These are phyloP conservation scores for Cichladusa arquata DNA, from an alignment of 2,113 vertebrate species.

Conservation along the genomic window DNA sequence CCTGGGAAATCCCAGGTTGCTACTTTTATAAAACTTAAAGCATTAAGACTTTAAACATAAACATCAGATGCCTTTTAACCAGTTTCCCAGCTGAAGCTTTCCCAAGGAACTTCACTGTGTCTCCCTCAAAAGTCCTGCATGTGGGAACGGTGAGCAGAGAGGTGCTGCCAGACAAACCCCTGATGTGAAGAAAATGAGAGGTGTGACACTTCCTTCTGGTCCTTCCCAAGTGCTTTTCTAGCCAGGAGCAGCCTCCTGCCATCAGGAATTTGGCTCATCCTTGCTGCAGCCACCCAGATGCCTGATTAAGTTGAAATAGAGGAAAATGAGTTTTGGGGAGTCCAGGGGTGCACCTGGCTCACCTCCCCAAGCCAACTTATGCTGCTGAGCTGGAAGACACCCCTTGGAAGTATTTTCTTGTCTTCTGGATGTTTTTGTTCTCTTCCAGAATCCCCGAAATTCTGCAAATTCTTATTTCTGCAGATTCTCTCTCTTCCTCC, in stretches of 20 bases:
- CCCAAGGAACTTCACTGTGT: not conserved
- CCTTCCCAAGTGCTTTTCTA: not conserved
- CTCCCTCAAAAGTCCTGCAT: not conserved
- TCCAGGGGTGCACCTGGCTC: not conserved
- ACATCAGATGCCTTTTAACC: not conserved
- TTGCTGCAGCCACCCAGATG: not conserved
- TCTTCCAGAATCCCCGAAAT: not conserved
- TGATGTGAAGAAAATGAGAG: not conserved
- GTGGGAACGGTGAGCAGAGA: not conserved
- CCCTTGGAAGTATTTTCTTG: not conserved
- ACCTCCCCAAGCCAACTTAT: rapidly evolving
- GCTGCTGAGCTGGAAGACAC: not conserved
- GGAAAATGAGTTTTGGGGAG: not conserved
- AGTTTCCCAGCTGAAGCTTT: not conserved
- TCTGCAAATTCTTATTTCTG: not conserved
- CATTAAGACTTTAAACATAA: not conserved
- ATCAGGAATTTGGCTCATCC: not conserved
- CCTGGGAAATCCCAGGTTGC: not conserved
- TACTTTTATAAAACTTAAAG: not conserved
- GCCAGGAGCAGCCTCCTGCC: not conserved
- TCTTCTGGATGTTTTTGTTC: not conserved
- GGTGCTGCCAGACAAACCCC: not conserved
- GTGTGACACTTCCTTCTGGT: not conserved
- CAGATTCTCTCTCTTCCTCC: not conserved
- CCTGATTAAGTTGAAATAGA: not conserved